These are phyloP conservation scores for Pandion haliaetus DNA, from an alignment of 2,113 vertebrate genomes.

Conservation along the genomic window DNA sequence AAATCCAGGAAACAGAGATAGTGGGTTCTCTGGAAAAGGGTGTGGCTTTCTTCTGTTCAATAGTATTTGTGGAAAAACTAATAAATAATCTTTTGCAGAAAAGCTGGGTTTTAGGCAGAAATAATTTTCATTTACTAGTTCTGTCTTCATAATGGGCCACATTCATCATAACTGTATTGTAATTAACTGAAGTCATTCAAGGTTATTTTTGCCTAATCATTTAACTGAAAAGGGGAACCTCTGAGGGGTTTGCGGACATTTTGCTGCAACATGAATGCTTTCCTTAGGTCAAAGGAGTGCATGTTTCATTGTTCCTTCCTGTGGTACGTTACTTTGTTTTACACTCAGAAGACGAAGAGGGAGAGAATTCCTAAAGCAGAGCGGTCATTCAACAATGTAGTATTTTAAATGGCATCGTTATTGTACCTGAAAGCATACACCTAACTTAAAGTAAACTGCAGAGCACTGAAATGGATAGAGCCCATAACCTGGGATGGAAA, in stretches of 20 bases:
- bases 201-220: conserved; percentile 6
- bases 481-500: background rate
- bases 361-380: background rate
- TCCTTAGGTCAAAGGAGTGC: background rate
- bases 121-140: conserved; percentile 15
- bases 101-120: background rate
- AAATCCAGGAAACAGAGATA: background rate
- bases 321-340: background rate
- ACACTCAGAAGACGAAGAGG: background rate
- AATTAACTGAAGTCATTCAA: conserved; percentile 27
- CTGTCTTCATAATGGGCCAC: background rate
- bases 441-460: background rate
- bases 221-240: background rate
- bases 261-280: background rate
- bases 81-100: background rate
- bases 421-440: background rate
- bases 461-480: background rate
- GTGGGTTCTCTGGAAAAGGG: background rate
- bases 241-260: background rate
- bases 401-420: background rate
- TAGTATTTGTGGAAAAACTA: background rate
- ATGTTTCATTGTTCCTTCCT: background rate
- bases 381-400: background rate
- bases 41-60: background rate
- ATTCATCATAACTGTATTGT: background rate